phyloP scores from a whole-genome alignment of 2,888 invertebrate genomes.

The Agrilus biguttatus region DNA sequence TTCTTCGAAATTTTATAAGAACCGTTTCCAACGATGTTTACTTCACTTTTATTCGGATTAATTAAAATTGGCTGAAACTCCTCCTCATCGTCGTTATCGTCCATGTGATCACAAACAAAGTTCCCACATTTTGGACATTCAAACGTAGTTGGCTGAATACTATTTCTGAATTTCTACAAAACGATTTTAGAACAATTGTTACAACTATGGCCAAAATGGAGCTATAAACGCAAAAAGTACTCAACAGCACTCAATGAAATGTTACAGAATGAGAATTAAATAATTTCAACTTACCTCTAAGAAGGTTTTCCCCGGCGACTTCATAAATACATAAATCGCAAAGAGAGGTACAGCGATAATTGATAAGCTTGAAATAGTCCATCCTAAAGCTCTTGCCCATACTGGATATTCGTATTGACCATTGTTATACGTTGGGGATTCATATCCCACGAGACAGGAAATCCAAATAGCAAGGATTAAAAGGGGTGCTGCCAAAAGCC shows the following conservation, averaged over 20 bases:
- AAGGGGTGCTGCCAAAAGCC: slow-evolving; percentile 68
- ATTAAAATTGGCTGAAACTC: slow-evolving; percentile 13
- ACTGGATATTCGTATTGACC: slow-evolving; percentile 63
- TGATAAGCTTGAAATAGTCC: slow-evolving; percentile 72
- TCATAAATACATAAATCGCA: slow-evolving; percentile 55
- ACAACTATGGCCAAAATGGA: not conserved
- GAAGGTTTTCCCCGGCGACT: slow-evolving; percentile 55
- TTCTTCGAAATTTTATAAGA: no score
- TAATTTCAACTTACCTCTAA: slow-evolving; percentile 43
- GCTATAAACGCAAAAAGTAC: not conserved
- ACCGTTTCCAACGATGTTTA: no score
- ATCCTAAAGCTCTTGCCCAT: slow-evolving; percentile 78
- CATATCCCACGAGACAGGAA: slow-evolving; percentile 76
- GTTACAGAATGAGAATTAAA: not conserved
- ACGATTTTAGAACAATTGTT: slow-evolving; percentile 8
- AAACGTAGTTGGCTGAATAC: slow-evolving; percentile 61
- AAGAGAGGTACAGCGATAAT: slow-evolving; percentile 75
- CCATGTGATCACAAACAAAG: slow-evolving; percentile 56
- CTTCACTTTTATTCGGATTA: no score
- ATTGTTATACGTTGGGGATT: slow-evolving; percentile 71
- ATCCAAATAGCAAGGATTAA: slow-evolving; percentile 77
- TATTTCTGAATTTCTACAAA: slow-evolving; percentile 60
- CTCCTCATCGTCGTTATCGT: slow-evolving; percentile 21
- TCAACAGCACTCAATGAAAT: not conserved
- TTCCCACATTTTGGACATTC: slow-evolving; percentile 63